phyloP scores from a whole-genome alignment of 2,113 vertebrate species.

The Ammodramus savannarum region DNA sequence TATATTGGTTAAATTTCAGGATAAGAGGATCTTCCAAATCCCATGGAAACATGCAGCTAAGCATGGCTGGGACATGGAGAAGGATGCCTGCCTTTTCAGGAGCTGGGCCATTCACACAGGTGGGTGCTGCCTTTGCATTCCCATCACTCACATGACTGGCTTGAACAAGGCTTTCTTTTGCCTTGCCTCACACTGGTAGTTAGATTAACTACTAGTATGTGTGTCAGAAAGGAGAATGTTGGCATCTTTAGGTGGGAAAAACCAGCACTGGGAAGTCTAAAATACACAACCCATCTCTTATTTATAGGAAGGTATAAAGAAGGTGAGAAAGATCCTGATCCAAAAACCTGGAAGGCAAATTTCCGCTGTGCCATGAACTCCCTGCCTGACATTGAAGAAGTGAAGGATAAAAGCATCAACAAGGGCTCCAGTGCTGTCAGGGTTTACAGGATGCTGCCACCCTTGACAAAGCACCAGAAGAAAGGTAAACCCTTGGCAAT shows the following conservation, averaged over 20 bases:
- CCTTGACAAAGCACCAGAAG: constrained; percentile 74
- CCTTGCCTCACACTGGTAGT: background rate
- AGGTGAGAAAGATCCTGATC: constrained; percentile 81
- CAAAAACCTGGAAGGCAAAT: constrained; percentile 98
- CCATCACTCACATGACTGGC: accelerated
- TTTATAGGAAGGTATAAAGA: constrained; percentile 83
- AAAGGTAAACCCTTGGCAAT: constrained; percentile 64
- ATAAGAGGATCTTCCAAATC: constrained; percentile 88
- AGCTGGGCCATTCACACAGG: constrained; percentile 97
- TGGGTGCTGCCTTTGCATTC: constrained; percentile 32
- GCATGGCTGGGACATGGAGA: constrained; percentile 93
- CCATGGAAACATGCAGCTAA: constrained; percentile 97
- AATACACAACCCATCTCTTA: background rate
- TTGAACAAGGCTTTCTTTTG: background rate
- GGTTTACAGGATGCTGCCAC: constrained; percentile 90
- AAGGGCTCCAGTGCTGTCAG: constrained; percentile 89
- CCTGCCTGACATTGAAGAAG: constrained; percentile 91
- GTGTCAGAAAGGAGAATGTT: background rate
- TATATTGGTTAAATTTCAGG: constrained; percentile 70
- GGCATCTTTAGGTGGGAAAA: background rate
- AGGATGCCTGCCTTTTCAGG: constrained; percentile 91
- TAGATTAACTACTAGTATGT: background rate
- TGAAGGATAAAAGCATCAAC: constrained; percentile 90
- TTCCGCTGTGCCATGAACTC: constrained; percentile 99
- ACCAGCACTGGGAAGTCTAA: background rate